Evolutionary conservation across 2,888 invertebrate genomes (phyloP).

Genomic region (Malachius bipustulatus): DNA sequence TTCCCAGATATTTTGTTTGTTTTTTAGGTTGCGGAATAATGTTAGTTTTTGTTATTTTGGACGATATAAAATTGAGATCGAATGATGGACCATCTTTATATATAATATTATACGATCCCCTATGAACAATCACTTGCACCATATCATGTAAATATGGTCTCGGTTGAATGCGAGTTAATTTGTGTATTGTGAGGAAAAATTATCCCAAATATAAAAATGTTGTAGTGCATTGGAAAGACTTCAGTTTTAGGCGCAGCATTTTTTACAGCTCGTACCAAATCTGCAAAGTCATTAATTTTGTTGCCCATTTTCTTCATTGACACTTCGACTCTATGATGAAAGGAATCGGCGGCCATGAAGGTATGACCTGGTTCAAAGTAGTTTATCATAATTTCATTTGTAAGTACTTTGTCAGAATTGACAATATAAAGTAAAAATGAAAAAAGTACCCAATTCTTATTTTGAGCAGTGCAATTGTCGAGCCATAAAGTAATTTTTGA

Average conservation of each 20-base stretch:
- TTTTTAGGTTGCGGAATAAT: no score
- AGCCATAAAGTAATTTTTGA: conserved; percentile 4
- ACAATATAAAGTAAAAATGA: conserved; percentile 3
- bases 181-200: conserved; percentile 4
- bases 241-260: conserved; percentile 2
- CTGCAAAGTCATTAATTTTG: background rate
- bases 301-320: conserved; percentile 3
- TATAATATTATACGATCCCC: no score
- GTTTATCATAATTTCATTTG: background rate
- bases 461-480: no score
- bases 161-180: conserved; percentile 3
- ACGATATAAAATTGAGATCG: no score
- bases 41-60: no score
- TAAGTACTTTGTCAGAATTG: conserved; percentile 3
- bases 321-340: no score
- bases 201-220: conserved; percentile 4
- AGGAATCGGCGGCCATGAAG: no score
- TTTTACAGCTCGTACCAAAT: conserved; percentile 3
- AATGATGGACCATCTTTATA: no score
- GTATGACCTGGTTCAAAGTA: conserved; percentile 4
- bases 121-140: no score
- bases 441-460: background rate
- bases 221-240: conserved; percentile 2
- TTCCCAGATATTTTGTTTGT: no score
- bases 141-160: no score